A percentile compares a stretch with the other conserved stretches of the same genome.
Evolutionary conservation across 2,113 vertebrate genomes (phyloP).

Genomic region (Prionailurus bengalensis): DNA sequence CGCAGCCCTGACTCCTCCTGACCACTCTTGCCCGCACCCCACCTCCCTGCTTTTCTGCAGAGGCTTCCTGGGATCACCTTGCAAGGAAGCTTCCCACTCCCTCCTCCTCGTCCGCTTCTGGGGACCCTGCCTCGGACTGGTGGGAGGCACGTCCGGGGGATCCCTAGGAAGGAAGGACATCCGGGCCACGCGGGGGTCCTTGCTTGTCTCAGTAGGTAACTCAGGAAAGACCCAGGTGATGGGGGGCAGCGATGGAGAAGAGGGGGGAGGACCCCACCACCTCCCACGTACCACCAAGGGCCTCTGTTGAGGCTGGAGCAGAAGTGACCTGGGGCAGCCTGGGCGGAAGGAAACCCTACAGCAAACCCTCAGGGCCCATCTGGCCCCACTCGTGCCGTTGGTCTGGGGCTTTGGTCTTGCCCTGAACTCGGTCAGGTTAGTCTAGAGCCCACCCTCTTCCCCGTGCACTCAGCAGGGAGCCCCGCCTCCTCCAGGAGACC

Average conservation of each 20-base stretch:
- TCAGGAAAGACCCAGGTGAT: neutral
- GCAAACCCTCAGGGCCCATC: neutral
- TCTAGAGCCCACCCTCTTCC: neutral
- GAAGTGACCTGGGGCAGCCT: neutral
- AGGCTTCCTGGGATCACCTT: neutral
- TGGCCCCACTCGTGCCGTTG: neutral
- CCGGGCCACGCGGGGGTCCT: neutral
- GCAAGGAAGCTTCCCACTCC: too few relatives aligned
- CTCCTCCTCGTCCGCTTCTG: neutral
- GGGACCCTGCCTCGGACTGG: neutral
- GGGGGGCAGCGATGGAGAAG: neutral
- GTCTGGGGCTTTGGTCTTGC: neutral
- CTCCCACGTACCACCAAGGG: neutral
- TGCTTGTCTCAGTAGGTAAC: neutral
- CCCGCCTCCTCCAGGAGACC: neutral
- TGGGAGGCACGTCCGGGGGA: neutral
- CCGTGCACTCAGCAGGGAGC: rapidly evolving
- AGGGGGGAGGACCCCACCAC: neutral
- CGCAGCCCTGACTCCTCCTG: neutral
- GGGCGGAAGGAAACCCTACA: neutral
- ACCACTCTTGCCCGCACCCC: rapidly evolving
- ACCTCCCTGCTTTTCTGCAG: neutral
- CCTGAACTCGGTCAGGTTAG: neutral
- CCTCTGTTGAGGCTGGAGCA: neutral
- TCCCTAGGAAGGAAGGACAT: neutral